Conservation (phyloP, 2,113 vertebrate species). For the Nothoprocta pentlandii region DNA sequence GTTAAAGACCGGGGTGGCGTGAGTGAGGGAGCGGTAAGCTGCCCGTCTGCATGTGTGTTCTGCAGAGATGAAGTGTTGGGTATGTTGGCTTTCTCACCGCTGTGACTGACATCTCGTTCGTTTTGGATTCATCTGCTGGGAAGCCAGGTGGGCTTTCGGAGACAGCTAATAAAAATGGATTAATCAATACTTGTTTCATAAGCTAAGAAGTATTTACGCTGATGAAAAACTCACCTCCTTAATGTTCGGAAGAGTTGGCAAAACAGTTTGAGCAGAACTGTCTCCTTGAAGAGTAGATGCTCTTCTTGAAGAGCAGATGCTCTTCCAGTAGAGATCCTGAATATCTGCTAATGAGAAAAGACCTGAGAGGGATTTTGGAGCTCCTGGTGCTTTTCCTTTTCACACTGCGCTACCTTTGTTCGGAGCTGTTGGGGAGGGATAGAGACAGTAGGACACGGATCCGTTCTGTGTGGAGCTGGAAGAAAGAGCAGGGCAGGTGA, state of each 20-base stretch:
- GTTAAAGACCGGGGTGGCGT: neutral
- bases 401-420: neutral
- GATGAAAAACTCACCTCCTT: neutral
- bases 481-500: neutral
- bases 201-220: constrained; percentile 5
- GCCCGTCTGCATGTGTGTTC: neutral
- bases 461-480: neutral
- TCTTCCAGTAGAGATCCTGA: neutral
- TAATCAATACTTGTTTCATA: constrained; percentile 5
- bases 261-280: neutral
- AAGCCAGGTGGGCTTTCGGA: constrained; percentile 11
- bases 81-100: neutral
- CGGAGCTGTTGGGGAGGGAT: neutral
- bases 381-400: neutral
- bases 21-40: neutral
- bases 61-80: neutral
- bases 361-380: neutral
- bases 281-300: neutral
- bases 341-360: neutral
- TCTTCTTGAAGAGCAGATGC: neutral
- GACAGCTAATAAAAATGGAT: neutral
- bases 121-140: constrained; percentile 27
- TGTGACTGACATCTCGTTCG: constrained; percentile 2
- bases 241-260: neutral
- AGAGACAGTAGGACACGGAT: neutral